phyloP scores from a whole-genome alignment of 2,797 vertebrate genomes.

The Falco novaeseelandiae region DNA sequence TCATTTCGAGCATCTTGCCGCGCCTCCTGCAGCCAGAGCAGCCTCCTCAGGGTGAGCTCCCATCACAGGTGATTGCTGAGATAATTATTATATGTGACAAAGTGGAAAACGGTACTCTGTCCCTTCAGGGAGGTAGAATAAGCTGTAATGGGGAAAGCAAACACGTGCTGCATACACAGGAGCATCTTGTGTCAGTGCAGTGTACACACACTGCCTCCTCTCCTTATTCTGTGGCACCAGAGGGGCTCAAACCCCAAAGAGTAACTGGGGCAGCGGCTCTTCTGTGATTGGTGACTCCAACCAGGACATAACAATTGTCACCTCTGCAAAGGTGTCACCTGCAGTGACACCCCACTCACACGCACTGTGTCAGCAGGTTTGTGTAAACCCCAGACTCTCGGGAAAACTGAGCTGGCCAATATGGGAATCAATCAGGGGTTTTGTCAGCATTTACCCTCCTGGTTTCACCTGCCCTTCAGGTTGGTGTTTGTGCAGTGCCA shows the following conservation, averaged over 20 bases:
- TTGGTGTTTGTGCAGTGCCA: not conserved
- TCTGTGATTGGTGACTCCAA: not conserved
- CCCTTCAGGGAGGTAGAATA: not conserved
- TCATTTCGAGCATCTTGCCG: not conserved
- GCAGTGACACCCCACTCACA: not conserved
- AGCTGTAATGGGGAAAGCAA: not conserved
- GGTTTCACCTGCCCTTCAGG: not conserved
- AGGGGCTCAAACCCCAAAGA: not conserved
- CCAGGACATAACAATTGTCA: not conserved
- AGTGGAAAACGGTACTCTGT: not conserved
- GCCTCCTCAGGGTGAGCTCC: not conserved
- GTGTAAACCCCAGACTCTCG: not conserved
- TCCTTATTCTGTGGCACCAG: rapidly evolving
- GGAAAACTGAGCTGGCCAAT: not conserved
- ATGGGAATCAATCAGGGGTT: not conserved
- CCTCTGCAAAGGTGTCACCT: not conserved
- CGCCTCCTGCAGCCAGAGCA: not conserved
- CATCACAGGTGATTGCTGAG: not conserved
- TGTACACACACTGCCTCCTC: not conserved
- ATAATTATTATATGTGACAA: conserved; percentile 27
- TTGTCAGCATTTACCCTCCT: not conserved
- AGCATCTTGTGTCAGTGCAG: not conserved
- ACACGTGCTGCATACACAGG: not conserved
- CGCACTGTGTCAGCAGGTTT: not conserved
- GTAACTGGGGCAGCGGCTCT: not conserved